Base-by-base conservation (phyloP, 2,113 vertebrate species). In the Brachionichthys hirsutus region DNA sequence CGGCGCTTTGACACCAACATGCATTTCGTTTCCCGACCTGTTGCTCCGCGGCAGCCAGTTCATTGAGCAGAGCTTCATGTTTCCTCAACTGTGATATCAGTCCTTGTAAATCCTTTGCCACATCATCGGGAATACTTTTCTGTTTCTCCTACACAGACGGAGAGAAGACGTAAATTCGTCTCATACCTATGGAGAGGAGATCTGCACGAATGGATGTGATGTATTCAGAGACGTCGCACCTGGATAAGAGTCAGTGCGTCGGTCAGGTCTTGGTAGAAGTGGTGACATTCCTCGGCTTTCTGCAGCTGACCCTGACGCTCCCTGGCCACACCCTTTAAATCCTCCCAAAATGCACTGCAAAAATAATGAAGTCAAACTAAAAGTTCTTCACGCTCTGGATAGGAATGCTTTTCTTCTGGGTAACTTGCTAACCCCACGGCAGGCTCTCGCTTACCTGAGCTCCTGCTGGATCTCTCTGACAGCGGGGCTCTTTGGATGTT, bases 61-160 rank as follows among this genome's bases (percentile, higher is more conserved):
- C 94, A 0, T 84, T 72, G 14, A 95, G 92, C 72, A 96, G 80
- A 13, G 88, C 87, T 50, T 94, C 78, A 0, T 95, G 94, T 53
- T 91, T 92, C 52, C 91, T 89, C 11, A 94, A 88, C 83, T 98
- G 95, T 6, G 86, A 88, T 43, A 86, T 89, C n/a, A 91, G 89
- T 12, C 92, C 93, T 48, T 34, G 85, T 46, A 92, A 75, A 75
- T 96, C 94, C 81, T 87, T 93, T 4, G 93, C 93, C 71, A 94
- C 75, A 7, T 88, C 90, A 49, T 92, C 91, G 36, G 93, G 92
- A 83, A 98, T 93, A 70, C 90, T 90, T 59, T 90, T 89, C 49
- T 87, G 79, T 62, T 92, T 92, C 65, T 95, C 94, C 94, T 95
- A 6, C 38, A 54, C n/a, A 58, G 34, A 50, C 15, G 48, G 14